Conservation (phyloP, 1,140 invertebrate species). For the Leguminivora glycinivorella region DNA sequence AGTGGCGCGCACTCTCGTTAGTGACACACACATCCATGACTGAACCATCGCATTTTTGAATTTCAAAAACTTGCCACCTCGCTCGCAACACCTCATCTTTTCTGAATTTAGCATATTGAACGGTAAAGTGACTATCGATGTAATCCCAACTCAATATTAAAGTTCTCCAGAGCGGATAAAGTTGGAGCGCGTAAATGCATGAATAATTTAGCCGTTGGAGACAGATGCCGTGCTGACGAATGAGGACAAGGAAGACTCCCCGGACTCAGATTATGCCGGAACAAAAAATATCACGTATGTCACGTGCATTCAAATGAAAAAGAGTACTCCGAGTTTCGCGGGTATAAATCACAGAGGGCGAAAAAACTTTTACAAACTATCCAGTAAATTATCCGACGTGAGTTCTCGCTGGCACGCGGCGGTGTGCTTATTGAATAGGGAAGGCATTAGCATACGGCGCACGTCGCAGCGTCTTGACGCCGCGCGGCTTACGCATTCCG, state of each 20-base stretch:
- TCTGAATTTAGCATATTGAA: conserved; percentile 51
- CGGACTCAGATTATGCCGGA: conserved; percentile 66
- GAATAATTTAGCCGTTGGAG: conserved; percentile 71
- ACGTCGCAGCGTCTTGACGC: conserved; percentile 64
- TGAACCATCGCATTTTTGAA: conserved; percentile 65
- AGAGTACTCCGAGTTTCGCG: conserved; percentile 75
- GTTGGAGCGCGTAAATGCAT: conserved; percentile 67
- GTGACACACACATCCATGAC: conserved; percentile 71
- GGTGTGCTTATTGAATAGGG: conserved; percentile 78
- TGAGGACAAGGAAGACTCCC: conserved; percentile 59
- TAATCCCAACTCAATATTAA: conserved; percentile 60
- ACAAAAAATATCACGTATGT: conserved; percentile 76
- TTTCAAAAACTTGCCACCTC: conserved; percentile 35
- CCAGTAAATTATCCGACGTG: conserved; percentile 79
- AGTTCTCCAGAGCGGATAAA: conserved; percentile 52
- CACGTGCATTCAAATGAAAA: conserved; percentile 78
- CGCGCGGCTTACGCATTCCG: conserved; percentile 34
- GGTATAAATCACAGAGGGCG: conserved; percentile 77
- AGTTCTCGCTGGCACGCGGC: conserved; percentile 73
- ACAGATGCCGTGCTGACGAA: conserved; percentile 66
- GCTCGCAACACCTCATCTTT: conserved; percentile 44
- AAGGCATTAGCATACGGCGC: conserved; percentile 74
- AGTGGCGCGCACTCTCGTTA: conserved; percentile 62
- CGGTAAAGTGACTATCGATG: conserved; percentile 56
- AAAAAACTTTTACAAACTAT: conserved; percentile 79